phyloP scores from a whole-genome alignment of 2,797 vertebrate species.

The Ceryle rudis region DNA sequence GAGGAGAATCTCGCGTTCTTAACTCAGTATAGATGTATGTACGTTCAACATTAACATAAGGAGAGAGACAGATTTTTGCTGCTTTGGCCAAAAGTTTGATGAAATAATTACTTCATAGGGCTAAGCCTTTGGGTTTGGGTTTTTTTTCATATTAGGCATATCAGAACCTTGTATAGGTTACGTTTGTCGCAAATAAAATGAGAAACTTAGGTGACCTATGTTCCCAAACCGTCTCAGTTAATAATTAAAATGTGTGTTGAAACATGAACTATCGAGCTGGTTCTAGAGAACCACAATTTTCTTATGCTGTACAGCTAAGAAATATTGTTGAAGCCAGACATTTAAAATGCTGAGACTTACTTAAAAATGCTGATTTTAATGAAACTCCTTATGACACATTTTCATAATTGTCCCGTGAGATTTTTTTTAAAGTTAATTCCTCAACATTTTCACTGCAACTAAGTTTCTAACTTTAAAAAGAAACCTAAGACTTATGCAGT shows the following conservation, averaged over 20 bases:
- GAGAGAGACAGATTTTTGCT: background rate
- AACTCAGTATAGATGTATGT: too few relatives aligned
- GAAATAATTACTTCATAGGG: background rate
- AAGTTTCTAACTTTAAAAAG: background rate
- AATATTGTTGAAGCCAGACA: background rate
- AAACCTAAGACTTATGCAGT: background rate
- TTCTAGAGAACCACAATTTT: constrained; percentile 15
- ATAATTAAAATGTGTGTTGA: constrained; percentile 32
- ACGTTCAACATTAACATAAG: accelerated
- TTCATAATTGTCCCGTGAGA: background rate
- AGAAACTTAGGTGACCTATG: background rate
- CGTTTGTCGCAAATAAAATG: background rate
- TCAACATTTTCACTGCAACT: background rate
- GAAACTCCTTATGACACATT: background rate
- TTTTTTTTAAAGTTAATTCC: background rate
- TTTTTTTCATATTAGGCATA: background rate
- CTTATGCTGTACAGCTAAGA: background rate
- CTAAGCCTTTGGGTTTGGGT: background rate
- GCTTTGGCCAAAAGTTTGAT: background rate
- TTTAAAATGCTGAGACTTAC: constrained; percentile 9
- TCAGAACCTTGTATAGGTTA: background rate
- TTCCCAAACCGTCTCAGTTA: background rate
- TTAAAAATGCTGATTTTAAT: constrained; percentile 1
- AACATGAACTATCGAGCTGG: constrained; percentile 3
- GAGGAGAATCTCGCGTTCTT: background rate